Percentiles rank a stretch among this genome's conserved stretches.
phyloP scores from a whole-genome alignment of 2,797 vertebrate species.

The Dipus sagitta region DNA sequence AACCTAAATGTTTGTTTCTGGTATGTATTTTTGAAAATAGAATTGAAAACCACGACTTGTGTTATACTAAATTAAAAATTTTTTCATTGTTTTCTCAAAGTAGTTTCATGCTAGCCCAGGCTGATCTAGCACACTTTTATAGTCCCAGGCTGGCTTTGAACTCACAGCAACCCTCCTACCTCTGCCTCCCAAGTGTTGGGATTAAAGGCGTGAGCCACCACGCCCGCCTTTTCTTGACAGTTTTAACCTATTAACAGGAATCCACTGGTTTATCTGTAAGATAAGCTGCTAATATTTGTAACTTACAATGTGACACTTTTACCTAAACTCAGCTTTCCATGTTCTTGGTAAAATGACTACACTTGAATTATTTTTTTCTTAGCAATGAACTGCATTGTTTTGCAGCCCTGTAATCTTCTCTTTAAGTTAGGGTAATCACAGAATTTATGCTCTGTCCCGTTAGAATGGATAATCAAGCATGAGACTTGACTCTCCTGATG shows the following conservation, averaged over 20 bases:
- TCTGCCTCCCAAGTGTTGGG: no score
- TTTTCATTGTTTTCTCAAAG: no score
- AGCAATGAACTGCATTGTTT: slow-evolving; percentile 58
- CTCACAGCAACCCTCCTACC: no score
- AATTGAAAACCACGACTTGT: slow-evolving; percentile 26
- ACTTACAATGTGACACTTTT: slow-evolving; percentile 48
- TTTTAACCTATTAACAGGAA: slow-evolving; percentile 45
- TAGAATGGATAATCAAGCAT: neutral
- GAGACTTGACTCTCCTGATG: slow-evolving; percentile 40
- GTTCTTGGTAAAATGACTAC: neutral
- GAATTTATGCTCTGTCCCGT: slow-evolving; percentile 34
- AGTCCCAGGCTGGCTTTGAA: no score
- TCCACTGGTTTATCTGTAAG: slow-evolving; percentile 61
- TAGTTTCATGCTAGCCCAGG: no score
- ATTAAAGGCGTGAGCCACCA: no score
- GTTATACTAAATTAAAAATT: slow-evolving; percentile 25
- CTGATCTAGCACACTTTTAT: no score
- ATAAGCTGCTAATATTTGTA: slow-evolving; percentile 18
- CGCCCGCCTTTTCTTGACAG: neutral
- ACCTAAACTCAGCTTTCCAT: slow-evolving; percentile 49
- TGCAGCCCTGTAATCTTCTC: neutral
- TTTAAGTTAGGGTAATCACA: neutral
- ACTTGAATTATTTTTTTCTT: slow-evolving; percentile 51
- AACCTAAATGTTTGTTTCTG: slow-evolving; percentile 52
- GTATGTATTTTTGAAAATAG: slow-evolving; percentile 18